Percentiles rank a stretch among this genome's conserved stretches.
Conservation (phyloP, 2,797 vertebrate species). For the Scomberomorus guttatus region DNA sequence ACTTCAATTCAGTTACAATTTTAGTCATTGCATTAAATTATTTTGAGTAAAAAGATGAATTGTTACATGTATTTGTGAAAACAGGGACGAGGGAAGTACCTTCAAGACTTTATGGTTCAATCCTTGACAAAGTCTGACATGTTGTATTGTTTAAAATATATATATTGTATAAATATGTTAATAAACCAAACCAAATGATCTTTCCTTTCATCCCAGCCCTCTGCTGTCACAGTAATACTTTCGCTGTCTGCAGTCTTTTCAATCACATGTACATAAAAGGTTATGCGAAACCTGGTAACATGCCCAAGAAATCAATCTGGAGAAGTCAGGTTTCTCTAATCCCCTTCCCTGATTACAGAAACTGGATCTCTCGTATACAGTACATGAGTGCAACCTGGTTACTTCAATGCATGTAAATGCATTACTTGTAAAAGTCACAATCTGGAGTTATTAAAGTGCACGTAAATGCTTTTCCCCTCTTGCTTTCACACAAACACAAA, state of each 20-base stretch:
- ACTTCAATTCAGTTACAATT: background rate
- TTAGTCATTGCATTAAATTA: background rate
- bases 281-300: background rate
- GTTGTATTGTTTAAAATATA: background rate
- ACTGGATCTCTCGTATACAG: background rate
- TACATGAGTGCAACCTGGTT: background rate
- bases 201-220: background rate
- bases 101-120: background rate
- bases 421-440: background rate
- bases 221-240: background rate
- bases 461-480: background rate
- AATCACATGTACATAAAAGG: background rate
- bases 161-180: background rate
- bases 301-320: background rate
- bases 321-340: background rate
- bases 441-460: background rate
- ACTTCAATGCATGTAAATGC: background rate
- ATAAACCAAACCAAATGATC: background rate
- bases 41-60: background rate
- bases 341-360: too few relatives aligned
- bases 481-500: slow-evolving; percentile 13
- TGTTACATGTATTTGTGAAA: background rate
- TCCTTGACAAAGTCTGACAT: background rate
- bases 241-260: background rate
- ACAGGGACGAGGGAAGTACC: background rate